Percentiles rank a stretch among this genome's conserved stretches.
These are phyloP conservation scores for Chrysochloris asiatica DNA, from an alignment of 2,113 vertebrate species.

Conservation along the genomic window DNA sequence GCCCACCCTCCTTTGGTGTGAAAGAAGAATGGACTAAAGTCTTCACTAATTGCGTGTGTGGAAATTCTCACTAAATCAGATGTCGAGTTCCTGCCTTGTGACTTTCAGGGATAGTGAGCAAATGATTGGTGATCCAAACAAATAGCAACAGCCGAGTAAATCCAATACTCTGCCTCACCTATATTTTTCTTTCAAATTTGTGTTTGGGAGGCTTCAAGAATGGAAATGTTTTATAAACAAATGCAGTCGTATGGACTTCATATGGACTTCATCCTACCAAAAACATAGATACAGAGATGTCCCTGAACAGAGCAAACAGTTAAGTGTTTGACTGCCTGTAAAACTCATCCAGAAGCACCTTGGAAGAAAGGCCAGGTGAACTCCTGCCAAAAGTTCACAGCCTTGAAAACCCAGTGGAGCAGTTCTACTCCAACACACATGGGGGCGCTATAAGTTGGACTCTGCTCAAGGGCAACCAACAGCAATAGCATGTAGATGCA, in stretches of 20 bases:
- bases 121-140: not conserved
- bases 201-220: not conserved
- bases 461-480: not conserved
- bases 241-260: not conserved
- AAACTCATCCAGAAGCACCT: not conserved
- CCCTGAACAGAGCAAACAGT: not conserved
- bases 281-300: not conserved
- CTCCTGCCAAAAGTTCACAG: not conserved
- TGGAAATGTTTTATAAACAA: not conserved
- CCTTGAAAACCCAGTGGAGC: not conserved
- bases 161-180: too few relatives aligned
- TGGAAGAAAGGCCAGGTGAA: not conserved
- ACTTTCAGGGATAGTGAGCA: not conserved
- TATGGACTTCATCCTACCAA: not conserved
- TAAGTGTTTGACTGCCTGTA: not conserved
- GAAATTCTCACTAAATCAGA: conserved; percentile 30
- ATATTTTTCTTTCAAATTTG: not conserved
- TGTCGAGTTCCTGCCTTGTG: not conserved
- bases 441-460: not conserved
- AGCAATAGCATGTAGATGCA: too few relatives aligned
- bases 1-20: not conserved
- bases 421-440: not conserved
- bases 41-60: conserved; percentile 9
- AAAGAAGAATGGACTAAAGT: not conserved
- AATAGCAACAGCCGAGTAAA: not conserved